Conservation (phyloP, 2,113 vertebrate genomes). For the Paralichthys olivaceus region DNA sequence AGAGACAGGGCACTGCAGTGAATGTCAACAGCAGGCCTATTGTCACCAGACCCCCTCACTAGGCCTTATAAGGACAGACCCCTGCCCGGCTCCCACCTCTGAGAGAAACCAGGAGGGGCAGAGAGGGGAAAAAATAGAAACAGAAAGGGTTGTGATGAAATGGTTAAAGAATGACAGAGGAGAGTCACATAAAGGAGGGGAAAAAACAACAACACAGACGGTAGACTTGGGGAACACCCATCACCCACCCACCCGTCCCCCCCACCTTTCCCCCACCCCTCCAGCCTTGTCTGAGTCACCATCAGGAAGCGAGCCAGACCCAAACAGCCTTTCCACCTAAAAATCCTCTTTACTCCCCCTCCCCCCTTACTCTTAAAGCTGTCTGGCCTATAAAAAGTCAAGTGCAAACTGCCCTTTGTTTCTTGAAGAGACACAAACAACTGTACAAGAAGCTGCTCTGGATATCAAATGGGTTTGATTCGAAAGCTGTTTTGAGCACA, state of each 20-base stretch:
- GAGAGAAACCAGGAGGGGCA: conserved; percentile 28
- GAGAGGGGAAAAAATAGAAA: conserved; percentile 11
- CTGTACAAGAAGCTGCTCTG: background rate
- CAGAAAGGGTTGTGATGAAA: conserved; percentile 9
- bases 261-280: background rate
- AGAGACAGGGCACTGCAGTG: conserved; percentile 32
- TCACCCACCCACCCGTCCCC: background rate
- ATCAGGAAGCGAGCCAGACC: conserved; percentile 71
- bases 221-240: conserved; percentile 45
- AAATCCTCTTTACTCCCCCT: conserved; percentile 9
- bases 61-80: conserved; percentile 72
- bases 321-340: conserved; percentile 56
- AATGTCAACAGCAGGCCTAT: conserved; percentile 48
- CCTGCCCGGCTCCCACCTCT: background rate
- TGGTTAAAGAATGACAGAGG: conserved; percentile 38
- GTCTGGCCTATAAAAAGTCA: conserved; percentile 43
- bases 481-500: background rate
- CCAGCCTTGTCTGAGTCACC: conserved; percentile 49
- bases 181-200: conserved; percentile 20
- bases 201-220: conserved; percentile 8
- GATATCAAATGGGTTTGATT: background rate
- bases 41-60: conserved; percentile 52
- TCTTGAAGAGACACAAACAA: conserved; percentile 5
- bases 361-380: conserved; percentile 49
- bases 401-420: conserved; percentile 25